Evolutionary conservation across 2,888 invertebrate genomes (phyloP), one percentile per base, ranked within the genome.

Genomic region (Ernsta delagoae): DNA sequence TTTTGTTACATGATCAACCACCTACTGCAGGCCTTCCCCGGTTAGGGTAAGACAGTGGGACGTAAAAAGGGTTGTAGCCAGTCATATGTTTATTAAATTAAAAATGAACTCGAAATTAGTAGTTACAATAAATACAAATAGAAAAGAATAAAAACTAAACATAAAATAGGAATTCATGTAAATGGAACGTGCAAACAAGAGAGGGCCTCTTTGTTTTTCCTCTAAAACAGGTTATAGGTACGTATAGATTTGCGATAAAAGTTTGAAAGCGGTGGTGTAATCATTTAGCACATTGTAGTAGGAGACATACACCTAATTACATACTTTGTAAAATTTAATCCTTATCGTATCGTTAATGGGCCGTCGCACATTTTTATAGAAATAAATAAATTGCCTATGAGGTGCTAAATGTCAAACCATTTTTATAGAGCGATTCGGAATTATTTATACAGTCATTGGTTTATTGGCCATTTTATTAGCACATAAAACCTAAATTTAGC

Each of bases 281-380:
- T 66, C 50, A 67, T 70, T 71, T 56, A 63, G 50, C 60, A 63
- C 63, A 66, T 62, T 70, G 69, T 70, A 64, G 68, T 65, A 57
- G 66, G 56, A 67, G 63, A 45, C 56, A 34, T 53, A 43, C 56
- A 56, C 67, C 61, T 62, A 61, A 45, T 65, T 53, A 60, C 45
- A 65, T 70, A 74, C 74, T 70, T 71, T 72, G 74, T 75, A 70
- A 70, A 59, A 69, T 70, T 64, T 59, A 63, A 72, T 72, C 66
- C 71, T 74, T 71, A 73, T 70, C 63, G 66, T 66, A 54, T 53
- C 24, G 53, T 53, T 5, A 60, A 53, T 63, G 45, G 43, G 34
- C 59, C 43, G 64, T 61, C 56, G 63, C 24, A 53, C 9, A 53
- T 24, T 53, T 60, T 67, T 61, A 60, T 54, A 53, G 66, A 66